phyloP scores from a whole-genome alignment of 1,140 invertebrate genomes.

The Heliothis virescens region DNA sequence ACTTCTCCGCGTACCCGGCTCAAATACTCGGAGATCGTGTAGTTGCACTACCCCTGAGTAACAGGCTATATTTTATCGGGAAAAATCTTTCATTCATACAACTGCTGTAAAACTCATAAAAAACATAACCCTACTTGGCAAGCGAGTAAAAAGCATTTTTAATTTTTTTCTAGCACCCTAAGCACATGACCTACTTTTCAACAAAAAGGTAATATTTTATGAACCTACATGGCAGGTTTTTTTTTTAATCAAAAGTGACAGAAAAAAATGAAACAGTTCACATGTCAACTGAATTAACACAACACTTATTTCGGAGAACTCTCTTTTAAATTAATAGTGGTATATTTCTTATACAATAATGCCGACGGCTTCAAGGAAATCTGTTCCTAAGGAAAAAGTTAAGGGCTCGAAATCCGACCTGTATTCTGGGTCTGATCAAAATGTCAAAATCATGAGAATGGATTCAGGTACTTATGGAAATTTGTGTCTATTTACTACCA shows the following conservation, averaged over 20 bases:
- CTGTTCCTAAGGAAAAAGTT: constrained; percentile 36
- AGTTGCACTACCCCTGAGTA: too few species aligned
- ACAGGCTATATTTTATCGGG: neutral
- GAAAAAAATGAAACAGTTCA: neutral
- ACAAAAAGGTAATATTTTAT: neutral
- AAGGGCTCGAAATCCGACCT: constrained; percentile 60
- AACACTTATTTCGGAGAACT: constrained; percentile 2
- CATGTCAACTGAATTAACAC: neutral
- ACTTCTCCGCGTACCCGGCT: too few species aligned
- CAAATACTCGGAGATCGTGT: too few species aligned
- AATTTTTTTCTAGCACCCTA: too few species aligned
- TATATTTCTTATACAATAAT: constrained; percentile 32
- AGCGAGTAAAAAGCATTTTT: too few species aligned
- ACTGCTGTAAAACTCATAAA: too few species aligned
- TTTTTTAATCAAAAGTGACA: neutral
- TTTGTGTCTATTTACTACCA: too few species aligned
- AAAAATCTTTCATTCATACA: too few species aligned
- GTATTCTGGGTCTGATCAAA: constrained; percentile 60
- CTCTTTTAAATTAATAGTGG: constrained; percentile 30
- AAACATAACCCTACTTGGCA: too few species aligned
- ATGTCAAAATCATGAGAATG: constrained; percentile 66
- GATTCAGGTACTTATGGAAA: too few species aligned
- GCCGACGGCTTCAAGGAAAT: constrained; percentile 45
- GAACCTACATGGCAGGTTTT: neutral
- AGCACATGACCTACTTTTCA: too few species aligned